These are phyloP conservation scores for Bos taurus DNA, from an alignment of 2,113 vertebrate genomes.

Conservation along the genomic window ARS-UCD2.0 NC_037332.1:28069501-28070000, in stretches of 20 bases:
- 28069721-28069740: not conserved
- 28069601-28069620: slow-evolving; percentile 50
- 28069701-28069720: not conserved
- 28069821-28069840: not conserved
- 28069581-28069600: slow-evolving; percentile 55
- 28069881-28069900: not conserved
- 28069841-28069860: not conserved
- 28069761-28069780: not conserved
- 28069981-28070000: not conserved
- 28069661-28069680: not conserved
- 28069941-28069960: not conserved
- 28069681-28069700: not conserved
- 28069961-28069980: not conserved
- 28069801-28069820: not conserved
- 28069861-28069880: not conserved
- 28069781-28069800: not conserved
- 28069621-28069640: not conserved
- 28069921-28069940: no score
- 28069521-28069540: slow-evolving; percentile 47
- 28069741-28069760: not conserved
- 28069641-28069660: not conserved
- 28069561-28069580: not conserved
- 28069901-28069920: not conserved
- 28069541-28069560: not conserved
- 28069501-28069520: slow-evolving; percentile 56